phyloP scores from a whole-genome alignment of 2,888 invertebrate genomes.

The Napeogenes inachia region DNA sequence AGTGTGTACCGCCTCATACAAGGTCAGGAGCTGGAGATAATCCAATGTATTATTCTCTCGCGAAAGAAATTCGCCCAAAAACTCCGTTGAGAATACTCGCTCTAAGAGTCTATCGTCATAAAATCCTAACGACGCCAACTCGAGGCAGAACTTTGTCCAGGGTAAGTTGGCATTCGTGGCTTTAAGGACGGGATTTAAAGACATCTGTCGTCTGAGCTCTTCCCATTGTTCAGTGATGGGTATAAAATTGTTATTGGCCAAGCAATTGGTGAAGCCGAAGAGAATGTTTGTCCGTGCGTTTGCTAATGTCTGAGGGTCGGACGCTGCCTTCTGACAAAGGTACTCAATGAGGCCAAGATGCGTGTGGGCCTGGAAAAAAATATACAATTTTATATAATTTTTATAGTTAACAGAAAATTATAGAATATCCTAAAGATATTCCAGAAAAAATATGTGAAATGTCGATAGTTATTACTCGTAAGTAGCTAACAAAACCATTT shows the following conservation, averaged over 20 bases:
- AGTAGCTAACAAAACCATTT: too few relatives aligned
- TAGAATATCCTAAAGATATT: not conserved
- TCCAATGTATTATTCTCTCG: constrained; percentile 61
- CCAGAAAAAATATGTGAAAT: too few relatives aligned
- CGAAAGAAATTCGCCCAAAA: constrained; percentile 57
- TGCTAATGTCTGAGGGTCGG: constrained; percentile 56
- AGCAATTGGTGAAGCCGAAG: constrained; percentile 71
- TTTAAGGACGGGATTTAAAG: constrained; percentile 56
- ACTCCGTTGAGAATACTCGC: constrained; percentile 70
- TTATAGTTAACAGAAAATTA: too few relatives aligned
- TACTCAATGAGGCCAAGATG: constrained; percentile 78
- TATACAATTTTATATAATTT: too few relatives aligned
- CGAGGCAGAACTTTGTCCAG: constrained; percentile 74
- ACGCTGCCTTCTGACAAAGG: constrained; percentile 65
- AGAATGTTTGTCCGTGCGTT: constrained; percentile 59
- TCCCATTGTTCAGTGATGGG: constrained; percentile 74
- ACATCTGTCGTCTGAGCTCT: constrained; percentile 59
- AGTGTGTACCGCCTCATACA: constrained; percentile 75
- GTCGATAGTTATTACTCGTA: too few relatives aligned
- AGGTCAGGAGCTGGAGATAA: constrained; percentile 66
- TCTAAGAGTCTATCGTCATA: constrained; percentile 75
- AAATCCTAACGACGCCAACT: constrained; percentile 77
- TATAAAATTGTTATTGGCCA: constrained; percentile 79
- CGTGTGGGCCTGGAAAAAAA: constrained; percentile 71
- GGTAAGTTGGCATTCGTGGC: constrained; percentile 60